phyloP scores from a whole-genome alignment of 2,888 invertebrate genomes.

The Chloroclystis v-ata region DNA sequence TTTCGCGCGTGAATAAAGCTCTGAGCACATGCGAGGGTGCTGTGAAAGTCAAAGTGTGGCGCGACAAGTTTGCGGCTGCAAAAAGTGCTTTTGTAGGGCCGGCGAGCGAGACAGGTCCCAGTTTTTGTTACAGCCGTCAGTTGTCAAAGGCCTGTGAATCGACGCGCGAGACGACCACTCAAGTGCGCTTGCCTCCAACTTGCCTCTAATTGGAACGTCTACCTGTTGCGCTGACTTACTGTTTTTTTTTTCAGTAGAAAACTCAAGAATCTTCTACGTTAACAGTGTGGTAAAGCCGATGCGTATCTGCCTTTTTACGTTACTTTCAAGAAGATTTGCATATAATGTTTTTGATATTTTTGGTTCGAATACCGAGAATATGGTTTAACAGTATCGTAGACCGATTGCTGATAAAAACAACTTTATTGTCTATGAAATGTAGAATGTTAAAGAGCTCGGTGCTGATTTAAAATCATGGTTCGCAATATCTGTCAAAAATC shows the following conservation, averaged over 20 bases:
- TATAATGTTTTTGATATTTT: conserved; percentile 22
- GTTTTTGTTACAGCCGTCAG: conserved; percentile 59
- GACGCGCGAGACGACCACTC: conserved; percentile 61
- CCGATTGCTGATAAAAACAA: conserved; percentile 1
- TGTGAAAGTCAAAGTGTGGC: conserved; percentile 62
- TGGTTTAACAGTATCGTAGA: conserved; percentile 1
- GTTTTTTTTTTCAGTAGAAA: conserved; percentile 59
- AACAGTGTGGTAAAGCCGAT: conserved; percentile 55
- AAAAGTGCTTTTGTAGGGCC: conserved; percentile 62
- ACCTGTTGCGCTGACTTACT: conserved; percentile 71
- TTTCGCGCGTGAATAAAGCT: conserved; percentile 22
- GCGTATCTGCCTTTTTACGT: conserved; percentile 31
- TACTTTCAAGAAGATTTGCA: conserved; percentile 6
- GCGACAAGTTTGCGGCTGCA: conserved; percentile 56
- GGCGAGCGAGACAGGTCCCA: conserved; percentile 61
- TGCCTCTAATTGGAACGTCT: conserved; percentile 71
- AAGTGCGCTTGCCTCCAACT: conserved; percentile 47
- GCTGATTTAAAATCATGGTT: neutral
- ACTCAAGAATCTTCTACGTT: conserved; percentile 59
- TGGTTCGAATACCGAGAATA: conserved; percentile 3
- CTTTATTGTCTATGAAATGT: neutral
- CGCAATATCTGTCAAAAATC: neutral
- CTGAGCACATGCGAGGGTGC: conserved; percentile 43
- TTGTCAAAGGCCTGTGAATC: conserved; percentile 67
- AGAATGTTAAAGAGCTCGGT: no score